Evolutionary conservation across 2,797 vertebrate species (phyloP).

Genomic region (Florisuga fusca): DNA sequence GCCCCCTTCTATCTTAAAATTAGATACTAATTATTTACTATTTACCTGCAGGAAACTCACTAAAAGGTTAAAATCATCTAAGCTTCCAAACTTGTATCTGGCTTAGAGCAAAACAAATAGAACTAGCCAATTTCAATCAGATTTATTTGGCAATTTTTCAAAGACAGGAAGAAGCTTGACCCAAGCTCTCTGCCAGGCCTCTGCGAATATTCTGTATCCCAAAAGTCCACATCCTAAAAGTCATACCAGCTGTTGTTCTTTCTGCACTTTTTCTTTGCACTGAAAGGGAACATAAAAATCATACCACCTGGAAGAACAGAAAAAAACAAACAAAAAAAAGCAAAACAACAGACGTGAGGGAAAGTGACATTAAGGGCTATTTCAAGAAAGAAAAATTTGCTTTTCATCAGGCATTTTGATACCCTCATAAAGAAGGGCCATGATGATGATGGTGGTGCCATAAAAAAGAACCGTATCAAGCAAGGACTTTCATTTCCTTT

Average conservation of each 20-base stretch:
- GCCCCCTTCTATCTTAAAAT: not conserved
- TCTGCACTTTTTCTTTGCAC: not conserved
- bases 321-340: not conserved
- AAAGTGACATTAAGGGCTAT: constrained; percentile 24
- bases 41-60: not conserved
- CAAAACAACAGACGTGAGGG: not conserved
- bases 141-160: constrained; percentile 63
- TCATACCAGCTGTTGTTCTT: constrained; percentile 55
- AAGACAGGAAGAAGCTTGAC: constrained; percentile 14
- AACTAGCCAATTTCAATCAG: constrained; percentile 31
- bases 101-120: constrained; percentile 34
- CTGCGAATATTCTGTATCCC: constrained; percentile 25
- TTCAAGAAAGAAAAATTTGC: constrained; percentile 28
- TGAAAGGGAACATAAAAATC: constrained; percentile 31
- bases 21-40: not conserved
- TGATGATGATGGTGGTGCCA: constrained; percentile 10
- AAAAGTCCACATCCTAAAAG: not conserved
- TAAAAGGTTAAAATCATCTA: not conserved
- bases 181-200: constrained; percentile 28
- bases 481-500: constrained; percentile 50
- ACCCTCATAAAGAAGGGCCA: constrained; percentile 12
- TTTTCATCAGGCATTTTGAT: constrained; percentile 30
- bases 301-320: not conserved
- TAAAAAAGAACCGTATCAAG: constrained; percentile 43
- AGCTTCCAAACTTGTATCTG: constrained; percentile 2